A percentile compares a stretch with the other conserved stretches of the same genome.
These are phyloP conservation scores for Rallus limicola DNA, from an alignment of 2,113 vertebrate genomes.

Conservation along the genomic window DNA sequence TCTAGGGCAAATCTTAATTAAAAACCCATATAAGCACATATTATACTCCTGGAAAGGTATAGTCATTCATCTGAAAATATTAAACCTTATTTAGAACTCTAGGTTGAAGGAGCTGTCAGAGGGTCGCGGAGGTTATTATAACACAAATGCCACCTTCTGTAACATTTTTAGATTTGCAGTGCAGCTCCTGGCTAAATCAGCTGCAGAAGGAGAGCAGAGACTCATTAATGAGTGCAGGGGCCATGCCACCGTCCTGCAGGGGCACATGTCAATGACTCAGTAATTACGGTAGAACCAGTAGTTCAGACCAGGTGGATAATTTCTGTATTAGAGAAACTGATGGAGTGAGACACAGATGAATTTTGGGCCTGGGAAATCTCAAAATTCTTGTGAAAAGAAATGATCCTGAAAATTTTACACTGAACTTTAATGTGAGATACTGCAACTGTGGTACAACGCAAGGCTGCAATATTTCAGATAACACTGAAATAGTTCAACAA, in stretches of 20 bases:
- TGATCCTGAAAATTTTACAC: slow-evolving; percentile 28
- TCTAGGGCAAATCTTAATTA: background rate
- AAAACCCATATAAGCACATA: background rate
- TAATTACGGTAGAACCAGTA: slow-evolving; percentile 41
- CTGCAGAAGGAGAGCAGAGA: background rate
- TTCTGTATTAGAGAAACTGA: slow-evolving; percentile 27
- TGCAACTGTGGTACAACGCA: background rate
- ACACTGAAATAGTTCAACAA: background rate
- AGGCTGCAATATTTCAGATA: background rate
- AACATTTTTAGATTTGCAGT: slow-evolving; percentile 26
- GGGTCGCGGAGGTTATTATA: slow-evolving; percentile 39
- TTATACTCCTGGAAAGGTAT: background rate
- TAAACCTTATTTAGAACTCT: background rate
- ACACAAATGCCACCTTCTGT: background rate
- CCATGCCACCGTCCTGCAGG: background rate
- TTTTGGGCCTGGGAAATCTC: background rate
- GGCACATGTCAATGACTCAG: slow-evolving; percentile 43
- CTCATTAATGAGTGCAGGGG: slow-evolving; percentile 13
- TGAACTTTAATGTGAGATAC: background rate
- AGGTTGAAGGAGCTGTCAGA: background rate
- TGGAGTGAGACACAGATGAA: background rate
- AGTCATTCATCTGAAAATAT: background rate
- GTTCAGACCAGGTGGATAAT: slow-evolving; percentile 24
- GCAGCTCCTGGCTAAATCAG: slow-evolving; percentile 15
- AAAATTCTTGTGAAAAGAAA: slow-evolving; percentile 39